phyloP scores from a whole-genome alignment of 2,797 vertebrate genomes.

The Sternotherus odoratus region DNA sequence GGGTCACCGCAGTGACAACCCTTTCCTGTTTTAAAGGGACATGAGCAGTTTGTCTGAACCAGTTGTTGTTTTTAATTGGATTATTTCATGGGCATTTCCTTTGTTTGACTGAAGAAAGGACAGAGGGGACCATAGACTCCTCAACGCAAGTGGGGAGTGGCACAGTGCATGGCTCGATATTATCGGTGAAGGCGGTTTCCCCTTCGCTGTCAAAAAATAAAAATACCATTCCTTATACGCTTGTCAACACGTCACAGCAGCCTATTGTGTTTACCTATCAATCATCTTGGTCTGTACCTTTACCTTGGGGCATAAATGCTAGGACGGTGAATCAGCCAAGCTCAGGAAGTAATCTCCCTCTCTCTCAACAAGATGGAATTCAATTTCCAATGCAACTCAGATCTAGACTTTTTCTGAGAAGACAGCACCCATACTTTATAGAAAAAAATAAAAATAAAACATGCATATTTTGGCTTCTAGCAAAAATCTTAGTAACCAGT shows the following conservation, averaged over 20 bases:
- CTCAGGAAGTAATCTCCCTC: slow-evolving; percentile 70
- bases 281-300: slow-evolving; percentile 63
- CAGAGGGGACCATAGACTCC: slow-evolving; percentile 66
- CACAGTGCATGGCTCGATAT: slow-evolving; percentile 57
- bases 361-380: slow-evolving; percentile 60
- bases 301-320: slow-evolving; percentile 55
- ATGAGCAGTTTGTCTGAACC: slow-evolving; percentile 54
- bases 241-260: slow-evolving; percentile 61
- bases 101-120: slow-evolving; percentile 76
- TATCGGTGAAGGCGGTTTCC: slow-evolving; percentile 61
- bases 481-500: slow-evolving; percentile 67
- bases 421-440: slow-evolving; percentile 50
- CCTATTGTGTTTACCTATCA: slow-evolving; percentile 31
- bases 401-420: slow-evolving; percentile 55
- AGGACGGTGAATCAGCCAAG: slow-evolving; percentile 56
- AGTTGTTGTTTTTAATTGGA: slow-evolving; percentile 71
- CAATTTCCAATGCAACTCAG: slow-evolving; percentile 64
- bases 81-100: slow-evolving; percentile 66
- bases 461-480: slow-evolving; percentile 38
- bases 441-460: neutral
- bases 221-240: slow-evolving; percentile 60
- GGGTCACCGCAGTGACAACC: slow-evolving; percentile 1
- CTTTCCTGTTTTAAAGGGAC: slow-evolving; percentile 55
- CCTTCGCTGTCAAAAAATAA: slow-evolving; percentile 71
- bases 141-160: slow-evolving; percentile 62